Conservation (phyloP, 2,888 invertebrate genomes). For the Cecidostiba fungosa region DNA sequence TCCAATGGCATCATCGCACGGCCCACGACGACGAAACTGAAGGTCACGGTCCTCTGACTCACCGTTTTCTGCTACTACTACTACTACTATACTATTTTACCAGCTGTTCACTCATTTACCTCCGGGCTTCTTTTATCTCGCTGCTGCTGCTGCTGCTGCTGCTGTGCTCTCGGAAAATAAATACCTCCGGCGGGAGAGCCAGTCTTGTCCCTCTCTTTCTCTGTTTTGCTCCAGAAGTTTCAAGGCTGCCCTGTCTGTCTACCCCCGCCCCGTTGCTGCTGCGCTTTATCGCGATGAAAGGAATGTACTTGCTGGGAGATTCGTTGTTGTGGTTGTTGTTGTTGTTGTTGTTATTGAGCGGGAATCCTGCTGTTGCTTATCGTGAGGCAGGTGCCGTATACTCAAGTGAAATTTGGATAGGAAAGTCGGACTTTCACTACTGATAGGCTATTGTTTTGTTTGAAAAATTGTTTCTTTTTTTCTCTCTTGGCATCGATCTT, state of each 20-base stretch:
- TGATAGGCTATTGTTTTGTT: not conserved
- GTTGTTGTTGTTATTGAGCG: constrained; percentile 15
- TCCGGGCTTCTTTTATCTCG: constrained; percentile 8
- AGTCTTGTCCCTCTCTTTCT: constrained; percentile 41
- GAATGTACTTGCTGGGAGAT: constrained; percentile 12
- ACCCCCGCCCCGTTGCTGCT: not conserved
- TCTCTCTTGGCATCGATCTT: not conserved
- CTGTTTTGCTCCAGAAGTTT: constrained; percentile 48
- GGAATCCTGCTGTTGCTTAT: not conserved
- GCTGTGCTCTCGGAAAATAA: constrained; percentile 8
- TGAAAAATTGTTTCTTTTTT: not conserved
- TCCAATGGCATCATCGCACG: not conserved
- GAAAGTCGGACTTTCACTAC: not conserved
- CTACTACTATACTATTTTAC: constrained; percentile 25
- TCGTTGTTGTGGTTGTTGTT: no score
- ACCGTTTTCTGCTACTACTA: not conserved
- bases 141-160: not conserved
- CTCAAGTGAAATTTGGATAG: not conserved
- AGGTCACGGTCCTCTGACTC: constrained; percentile 46
- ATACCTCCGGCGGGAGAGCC: constrained; percentile 18
- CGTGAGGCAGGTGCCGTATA: not conserved
- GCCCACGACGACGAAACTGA: not conserved
- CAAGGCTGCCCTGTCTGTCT: constrained; percentile 26
- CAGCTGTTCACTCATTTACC: constrained; percentile 32
- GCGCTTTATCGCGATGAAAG: constrained; percentile 20